phyloP scores from a whole-genome alignment of 2,113 vertebrate genomes.

The Phyllostomus discolor region DNA sequence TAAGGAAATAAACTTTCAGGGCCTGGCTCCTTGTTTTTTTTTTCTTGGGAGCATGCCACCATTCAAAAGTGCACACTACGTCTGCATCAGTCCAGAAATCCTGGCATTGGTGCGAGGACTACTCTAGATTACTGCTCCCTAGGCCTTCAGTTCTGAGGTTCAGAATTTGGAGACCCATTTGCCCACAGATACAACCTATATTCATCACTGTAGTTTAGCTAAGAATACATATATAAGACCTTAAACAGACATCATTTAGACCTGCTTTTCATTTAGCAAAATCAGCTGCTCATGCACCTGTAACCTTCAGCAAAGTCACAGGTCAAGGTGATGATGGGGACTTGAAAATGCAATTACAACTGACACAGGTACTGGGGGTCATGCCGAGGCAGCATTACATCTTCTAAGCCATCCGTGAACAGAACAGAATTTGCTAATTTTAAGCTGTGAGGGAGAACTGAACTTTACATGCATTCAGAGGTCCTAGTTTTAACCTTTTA shows the following conservation, averaged over 20 bases:
- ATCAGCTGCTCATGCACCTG: not conserved
- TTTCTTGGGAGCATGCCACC: not conserved
- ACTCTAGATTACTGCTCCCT: not conserved
- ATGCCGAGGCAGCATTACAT: not conserved
- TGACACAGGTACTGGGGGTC: not conserved
- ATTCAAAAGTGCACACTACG: not conserved
- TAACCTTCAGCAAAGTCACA: not conserved
- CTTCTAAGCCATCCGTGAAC: not conserved
- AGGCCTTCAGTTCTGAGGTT: not conserved
- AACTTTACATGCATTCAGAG: not conserved
- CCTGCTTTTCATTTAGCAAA: not conserved
- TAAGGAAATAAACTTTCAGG: not conserved
- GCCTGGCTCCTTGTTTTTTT: not conserved
- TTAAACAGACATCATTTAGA: not conserved
- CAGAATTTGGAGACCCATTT: not conserved
- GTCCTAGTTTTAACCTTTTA: not conserved
- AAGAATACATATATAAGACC: not conserved
- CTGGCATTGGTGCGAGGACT: not conserved
- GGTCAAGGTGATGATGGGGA: not conserved
- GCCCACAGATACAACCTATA: not conserved
- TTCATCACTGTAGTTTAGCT: not conserved
- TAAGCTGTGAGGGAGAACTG: not conserved
- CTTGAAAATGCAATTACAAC: not conserved
- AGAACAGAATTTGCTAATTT: not conserved
- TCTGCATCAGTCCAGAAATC: not conserved